Base-by-base conservation (phyloP, 2,888 invertebrate species). In the Rhingia rostrata region DNA sequence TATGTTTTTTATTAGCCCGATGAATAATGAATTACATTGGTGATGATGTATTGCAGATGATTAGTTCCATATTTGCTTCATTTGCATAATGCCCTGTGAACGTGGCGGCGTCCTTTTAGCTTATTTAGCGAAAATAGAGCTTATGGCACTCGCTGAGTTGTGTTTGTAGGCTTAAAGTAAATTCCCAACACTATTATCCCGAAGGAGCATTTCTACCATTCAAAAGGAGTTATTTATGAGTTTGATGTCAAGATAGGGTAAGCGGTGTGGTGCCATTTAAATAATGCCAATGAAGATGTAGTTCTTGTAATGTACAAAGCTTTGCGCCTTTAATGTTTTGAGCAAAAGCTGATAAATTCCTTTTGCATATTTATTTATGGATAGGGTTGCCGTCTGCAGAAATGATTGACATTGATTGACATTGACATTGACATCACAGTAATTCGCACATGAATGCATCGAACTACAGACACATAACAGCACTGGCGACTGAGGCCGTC, bases 41-140 rank as follows among this genome's bases (percentile, higher is more conserved):
- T 64, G 64, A 64, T 66, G 74, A 74, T 74, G 56, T 74, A 74
- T 74, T 64, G 51, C 64, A 64, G 64, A 33, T 64, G 74, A 74
- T 74, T 74, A 74, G 63, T 49, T 58, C 47, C 64, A 74, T 74
- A 74, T 73, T 73, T 63, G 63, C 53, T 63, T 54, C 53, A 73
- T 73, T 73, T 73, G 72, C 72, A 73, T 61, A 63, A 73, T 73
- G 74, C 39, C 64, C 47, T 66, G 64, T 33, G 74, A 7, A 39
- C 51, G 2, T 22, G 22, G 64, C 14, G 47, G n/a, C 45, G 6
- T 49, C 53, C 56, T 51, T 35, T 67, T 45, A 56, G 53, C 43
- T 53, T 33, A 41, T 66, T 66, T 51, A 51, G 12, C 43, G 51
- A 12, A 41, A 33, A 53, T 51, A 30, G 32, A 33, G 9, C 66